Evolutionary conservation across 2,113 vertebrate species (phyloP), one percentile per base, ranked within the genome.

Genomic region (Alouatta palliata): DNA sequence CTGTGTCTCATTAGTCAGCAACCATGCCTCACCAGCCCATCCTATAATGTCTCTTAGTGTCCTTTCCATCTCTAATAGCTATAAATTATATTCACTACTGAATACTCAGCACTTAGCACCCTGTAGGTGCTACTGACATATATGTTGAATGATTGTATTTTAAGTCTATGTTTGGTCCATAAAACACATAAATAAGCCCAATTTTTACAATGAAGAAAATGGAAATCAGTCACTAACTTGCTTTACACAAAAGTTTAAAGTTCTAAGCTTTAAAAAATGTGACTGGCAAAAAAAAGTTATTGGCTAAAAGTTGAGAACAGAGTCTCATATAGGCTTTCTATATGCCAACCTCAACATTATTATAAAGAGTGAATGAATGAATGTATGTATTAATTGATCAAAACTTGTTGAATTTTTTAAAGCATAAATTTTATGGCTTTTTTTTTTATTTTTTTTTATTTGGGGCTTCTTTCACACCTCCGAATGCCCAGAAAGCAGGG

Each of bases 131-230:
- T 37, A 58, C 3, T 81, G 54, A 52, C 8, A 47, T 71, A 52
- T 61, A 73, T 49, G 21, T 47, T 75, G 25, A 89, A 66, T 25
- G 7, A 76, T 2, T 94, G 10, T 70, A 86, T 76, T 89, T 92
- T 91, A 95, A 93, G n/a, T 19, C 6, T 68, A 56, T 54, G 35
- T 71, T 77, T 86, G 93, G 13, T 54, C 91, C 21, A 93, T 17
- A 85, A 87, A 81, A 77, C 52, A 68, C 71, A 82, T n/a, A 97
- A 95, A 58, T 68, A 68, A 95, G 30, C 8, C 19, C 14, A 77
- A n/a, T 73, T 81, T 87, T 97, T 27, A 91, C 19, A 94, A 64
- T 79, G 86, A 95, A 89, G 11, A 52, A 76, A 94, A 87, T 81
- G 10, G 14, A 95, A 49, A 83, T 83, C 25, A 68, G 52, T 84